Conservation (phyloP, 2,797 vertebrate genomes). For the Spinus olivaceus region DNA sequence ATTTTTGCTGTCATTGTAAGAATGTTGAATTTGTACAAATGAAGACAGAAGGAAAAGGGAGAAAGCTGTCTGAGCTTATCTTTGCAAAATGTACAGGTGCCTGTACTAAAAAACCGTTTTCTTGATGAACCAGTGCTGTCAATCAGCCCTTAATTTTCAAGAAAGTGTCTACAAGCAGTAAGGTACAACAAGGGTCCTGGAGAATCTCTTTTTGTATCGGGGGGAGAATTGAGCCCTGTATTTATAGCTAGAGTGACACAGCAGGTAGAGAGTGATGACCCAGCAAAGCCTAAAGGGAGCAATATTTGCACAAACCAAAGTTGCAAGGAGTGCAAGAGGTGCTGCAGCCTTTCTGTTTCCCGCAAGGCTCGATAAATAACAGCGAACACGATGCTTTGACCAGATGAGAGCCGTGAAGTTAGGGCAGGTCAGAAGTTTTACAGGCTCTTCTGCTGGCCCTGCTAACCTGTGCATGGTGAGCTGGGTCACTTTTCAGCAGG, state of each 20-base stretch:
- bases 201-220: fast-evolving
- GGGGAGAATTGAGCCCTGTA: neutral
- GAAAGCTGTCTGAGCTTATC: neutral
- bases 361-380: neutral
- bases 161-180: neutral
- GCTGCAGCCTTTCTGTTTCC: neutral
- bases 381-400: fast-evolving
- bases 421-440: neutral
- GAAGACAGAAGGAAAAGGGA: neutral
- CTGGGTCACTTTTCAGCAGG: neutral
- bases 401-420: neutral
- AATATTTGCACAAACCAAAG: neutral
- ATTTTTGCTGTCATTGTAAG: neutral
- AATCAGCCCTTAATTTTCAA: neutral
- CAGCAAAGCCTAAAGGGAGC: neutral
- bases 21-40: neutral
- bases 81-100: neutral
- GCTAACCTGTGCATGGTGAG: neutral
- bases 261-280: neutral
- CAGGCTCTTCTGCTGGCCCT: neutral
- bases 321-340: neutral
- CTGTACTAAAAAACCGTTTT: neutral
- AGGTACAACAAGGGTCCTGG: neutral
- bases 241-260: neutral
- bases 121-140: neutral